Evolutionary conservation across 1,140 invertebrate genomes (phyloP).

Genomic region (Drosophila guanche): DNA sequence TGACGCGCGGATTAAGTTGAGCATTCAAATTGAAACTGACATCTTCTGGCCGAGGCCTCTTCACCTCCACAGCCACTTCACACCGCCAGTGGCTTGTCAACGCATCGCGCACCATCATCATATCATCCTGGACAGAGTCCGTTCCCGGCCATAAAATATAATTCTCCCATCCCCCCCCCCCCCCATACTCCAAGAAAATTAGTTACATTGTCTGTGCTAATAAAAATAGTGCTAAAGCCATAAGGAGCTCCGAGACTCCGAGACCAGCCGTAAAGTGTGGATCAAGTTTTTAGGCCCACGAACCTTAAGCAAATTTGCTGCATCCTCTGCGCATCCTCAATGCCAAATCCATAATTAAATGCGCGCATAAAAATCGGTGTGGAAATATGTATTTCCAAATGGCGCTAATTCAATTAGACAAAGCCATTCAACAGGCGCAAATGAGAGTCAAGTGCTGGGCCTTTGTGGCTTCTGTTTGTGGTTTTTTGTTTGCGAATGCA

Average conservation of each 20-base stretch:
- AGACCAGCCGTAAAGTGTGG: conserved; percentile 33
- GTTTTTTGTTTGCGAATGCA: conserved; percentile 27
- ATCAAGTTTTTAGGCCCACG: conserved; percentile 41
- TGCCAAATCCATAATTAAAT: conserved; percentile 65
- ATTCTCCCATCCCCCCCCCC: conserved; percentile 29
- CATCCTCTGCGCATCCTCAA: conserved; percentile 38
- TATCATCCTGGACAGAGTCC: background rate
- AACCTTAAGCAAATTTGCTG: conserved; percentile 27
- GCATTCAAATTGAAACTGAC: conserved; percentile 82
- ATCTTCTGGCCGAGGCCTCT: conserved; percentile 40
- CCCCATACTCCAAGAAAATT: conserved; percentile 30
- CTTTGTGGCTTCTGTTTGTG: conserved; percentile 34
- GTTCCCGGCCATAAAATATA: conserved; percentile 35
- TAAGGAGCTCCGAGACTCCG: conserved; percentile 26
- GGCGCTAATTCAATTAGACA: conserved; percentile 75
- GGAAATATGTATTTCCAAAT: conserved; percentile 29
- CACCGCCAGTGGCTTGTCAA: conserved; percentile 56
- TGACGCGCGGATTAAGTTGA: conserved; percentile 80
- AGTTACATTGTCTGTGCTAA: conserved; percentile 72
- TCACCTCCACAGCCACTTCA: conserved; percentile 37
- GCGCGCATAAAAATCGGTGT: conserved; percentile 62
- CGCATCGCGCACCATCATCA: conserved; percentile 22
- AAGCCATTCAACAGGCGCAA: conserved; percentile 47
- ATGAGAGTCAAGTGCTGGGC: conserved; percentile 33
- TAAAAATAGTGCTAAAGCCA: conserved; percentile 70